Base-by-base conservation (phyloP, 2,888 invertebrate genomes). In the Nephrotoma guestfalica region DNA sequence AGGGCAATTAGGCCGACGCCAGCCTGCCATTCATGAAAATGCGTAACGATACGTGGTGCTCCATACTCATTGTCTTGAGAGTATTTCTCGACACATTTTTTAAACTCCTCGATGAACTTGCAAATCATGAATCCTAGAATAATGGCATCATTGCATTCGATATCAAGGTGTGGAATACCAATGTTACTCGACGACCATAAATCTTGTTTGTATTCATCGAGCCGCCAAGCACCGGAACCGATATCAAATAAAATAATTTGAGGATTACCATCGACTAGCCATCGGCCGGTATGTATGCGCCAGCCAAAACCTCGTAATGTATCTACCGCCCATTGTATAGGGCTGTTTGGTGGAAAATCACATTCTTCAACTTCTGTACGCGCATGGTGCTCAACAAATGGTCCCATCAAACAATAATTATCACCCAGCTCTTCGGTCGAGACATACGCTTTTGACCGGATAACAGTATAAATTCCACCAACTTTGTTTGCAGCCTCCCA, bases 401-500 rank as follows among this genome's bases (percentile, higher is more conserved):
- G 99, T 15, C 86, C 86, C 41, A 86, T n/a, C 88, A 99, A 93
- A 89, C 97, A 97, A 91, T 99, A 98, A 90, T 99, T 98, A 89
- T 99, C 99, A 0, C 99, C 99, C 94, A 99, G 95, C 92, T 99
- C 99, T 90, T 99, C 99, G 0, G 97, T 97, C 0, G 98, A 98
- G 0, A 99, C 96, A 90, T 95, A 98, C 0, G 99, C 98, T 91
- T 99, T 99, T 0, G 99, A 98, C 88, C 99, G 93, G 88, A 99
- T 98, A 0, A 99, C 99, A 0, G 99, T 99, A 92, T 99, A 99
- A 90, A 99, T 99, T 40, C 99, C 99, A 51, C 99, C 99, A 89
- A 99, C 99, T 95, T 99, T 99, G 91, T 99, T 99, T 86, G 98
- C 99, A 42, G 97, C 99, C 92, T 99, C 99, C 99, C 99, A 99